Percentiles rank a stretch among this genome's conserved stretches.
Evolutionary conservation across 1,140 invertebrate species (phyloP).

Genomic region (Octopus sinensis): DNA sequence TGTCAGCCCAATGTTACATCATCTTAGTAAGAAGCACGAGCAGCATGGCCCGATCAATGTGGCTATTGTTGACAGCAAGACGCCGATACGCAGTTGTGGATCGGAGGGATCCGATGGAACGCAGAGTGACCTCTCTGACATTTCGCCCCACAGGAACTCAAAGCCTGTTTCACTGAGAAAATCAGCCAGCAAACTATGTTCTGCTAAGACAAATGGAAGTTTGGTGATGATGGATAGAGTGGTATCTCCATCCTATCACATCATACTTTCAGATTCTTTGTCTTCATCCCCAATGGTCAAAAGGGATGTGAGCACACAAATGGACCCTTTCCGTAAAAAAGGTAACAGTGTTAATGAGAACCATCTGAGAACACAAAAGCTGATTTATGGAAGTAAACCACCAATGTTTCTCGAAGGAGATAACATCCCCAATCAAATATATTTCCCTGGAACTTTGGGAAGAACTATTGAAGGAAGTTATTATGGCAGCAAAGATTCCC

Average conservation of each 20-base stretch:
- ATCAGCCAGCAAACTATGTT: slow-evolving; percentile 4
- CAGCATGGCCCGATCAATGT: neutral
- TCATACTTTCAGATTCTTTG: neutral
- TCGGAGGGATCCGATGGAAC: slow-evolving; percentile 13
- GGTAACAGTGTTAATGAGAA: neutral
- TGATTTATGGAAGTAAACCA: neutral
- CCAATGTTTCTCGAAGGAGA: neutral
- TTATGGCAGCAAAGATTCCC: slow-evolving; percentile 10
- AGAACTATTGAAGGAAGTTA: neutral
- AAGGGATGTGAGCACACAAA: slow-evolving; percentile 1
- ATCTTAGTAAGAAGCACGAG: slow-evolving; percentile 4
- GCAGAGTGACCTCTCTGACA: slow-evolving; percentile 14
- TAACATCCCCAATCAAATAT: neutral
- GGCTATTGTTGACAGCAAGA: neutral
- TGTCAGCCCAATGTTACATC: slow-evolving; percentile 1
- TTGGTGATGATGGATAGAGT: neutral
- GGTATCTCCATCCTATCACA: slow-evolving; percentile 8
- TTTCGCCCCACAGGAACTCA: slow-evolving; percentile 14
- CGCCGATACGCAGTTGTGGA: slow-evolving; percentile 1
- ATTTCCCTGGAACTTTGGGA: slow-evolving; percentile 5
- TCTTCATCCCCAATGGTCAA: neutral
- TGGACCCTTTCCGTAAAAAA: neutral
- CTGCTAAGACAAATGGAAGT: slow-evolving; percentile 9
- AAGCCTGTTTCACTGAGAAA: slow-evolving; percentile 24
- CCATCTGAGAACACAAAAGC: neutral